Evolutionary conservation across 2,888 invertebrate genomes (phyloP).

Genomic region (Microctonus aethiopoides): DNA sequence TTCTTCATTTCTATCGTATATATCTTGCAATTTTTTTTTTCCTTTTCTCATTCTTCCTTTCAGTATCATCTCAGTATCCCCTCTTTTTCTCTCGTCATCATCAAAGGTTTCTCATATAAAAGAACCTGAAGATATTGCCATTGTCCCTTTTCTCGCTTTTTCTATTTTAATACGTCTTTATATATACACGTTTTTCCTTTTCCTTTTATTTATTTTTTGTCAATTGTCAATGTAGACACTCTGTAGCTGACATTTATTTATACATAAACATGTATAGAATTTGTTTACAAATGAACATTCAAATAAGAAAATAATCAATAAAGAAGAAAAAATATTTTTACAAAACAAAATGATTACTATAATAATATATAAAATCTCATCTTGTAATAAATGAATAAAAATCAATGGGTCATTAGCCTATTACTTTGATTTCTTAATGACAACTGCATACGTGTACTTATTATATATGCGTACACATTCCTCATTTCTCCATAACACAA

Average conservation of each 20-base stretch:
- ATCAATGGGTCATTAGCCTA: neutral
- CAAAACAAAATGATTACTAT: too few relatives aligned
- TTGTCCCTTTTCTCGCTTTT: neutral
- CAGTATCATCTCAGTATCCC: too few relatives aligned
- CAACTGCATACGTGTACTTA: neutral
- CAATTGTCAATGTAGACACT: neutral
- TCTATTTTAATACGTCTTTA: neutral
- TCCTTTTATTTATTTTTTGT: neutral
- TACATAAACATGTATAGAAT: too few relatives aligned
- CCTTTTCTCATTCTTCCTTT: neutral
- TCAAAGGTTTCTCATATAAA: neutral
- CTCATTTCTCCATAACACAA: too few relatives aligned
- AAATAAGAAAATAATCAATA: too few relatives aligned
- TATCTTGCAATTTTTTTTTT: neutral
- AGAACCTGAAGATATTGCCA: neutral
- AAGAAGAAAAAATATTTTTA: too few relatives aligned
- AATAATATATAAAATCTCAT: too few relatives aligned
- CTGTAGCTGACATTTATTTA: too few relatives aligned
- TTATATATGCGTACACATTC: neutral
- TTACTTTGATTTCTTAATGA: neutral
- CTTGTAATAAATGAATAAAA: neutral
- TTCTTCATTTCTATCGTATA: neutral
- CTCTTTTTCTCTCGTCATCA: neutral
- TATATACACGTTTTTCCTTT: too few relatives aligned
- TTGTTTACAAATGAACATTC: too few relatives aligned